A percentile compares a stretch with the other conserved stretches of the same genome.
Evolutionary conservation across 2,888 invertebrate genomes (phyloP).

Genomic region (Ornithoptera priamus): DNA sequence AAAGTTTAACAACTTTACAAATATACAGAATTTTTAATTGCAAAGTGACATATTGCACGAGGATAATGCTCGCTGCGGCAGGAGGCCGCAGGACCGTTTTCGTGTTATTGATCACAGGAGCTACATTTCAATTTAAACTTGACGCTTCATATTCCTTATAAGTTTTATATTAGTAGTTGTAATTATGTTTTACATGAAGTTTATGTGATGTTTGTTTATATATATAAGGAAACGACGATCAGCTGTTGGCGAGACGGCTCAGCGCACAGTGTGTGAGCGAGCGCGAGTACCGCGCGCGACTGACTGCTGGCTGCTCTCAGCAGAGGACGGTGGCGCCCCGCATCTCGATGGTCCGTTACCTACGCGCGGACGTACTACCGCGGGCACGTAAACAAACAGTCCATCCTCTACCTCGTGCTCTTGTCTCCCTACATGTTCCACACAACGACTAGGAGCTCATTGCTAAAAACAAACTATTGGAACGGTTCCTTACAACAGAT

Average conservation of each 20-base stretch:
- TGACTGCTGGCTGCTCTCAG: conserved; percentile 45
- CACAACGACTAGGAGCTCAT: conserved; percentile 24
- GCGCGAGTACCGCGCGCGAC: conserved; percentile 69
- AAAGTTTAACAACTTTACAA: neutral
- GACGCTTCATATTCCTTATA: neutral
- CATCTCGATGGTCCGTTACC: conserved; percentile 61
- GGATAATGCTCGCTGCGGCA: conserved; percentile 55
- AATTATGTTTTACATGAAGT: conserved; percentile 21
- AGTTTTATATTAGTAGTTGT: neutral
- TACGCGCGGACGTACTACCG: conserved; percentile 69
- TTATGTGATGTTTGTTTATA: conserved; percentile 50
- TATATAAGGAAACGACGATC: conserved; percentile 53
- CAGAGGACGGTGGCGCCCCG: conserved; percentile 43
- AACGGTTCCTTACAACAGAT: conserved; percentile 12
- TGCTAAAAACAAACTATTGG: conserved; percentile 32
- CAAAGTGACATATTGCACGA: conserved; percentile 64
- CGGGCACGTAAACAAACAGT: conserved; percentile 73
- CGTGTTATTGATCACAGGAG: conserved; percentile 62
- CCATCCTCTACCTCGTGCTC: conserved; percentile 35
- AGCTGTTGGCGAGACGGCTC: conserved; percentile 55
- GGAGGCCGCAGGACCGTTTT: conserved; percentile 57
- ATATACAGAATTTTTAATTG: neutral
- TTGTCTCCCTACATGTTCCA: conserved; percentile 31
- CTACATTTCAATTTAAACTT: conserved; percentile 12
- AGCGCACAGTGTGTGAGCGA: conserved; percentile 50